Evolutionary conservation across 2,888 invertebrate genomes (phyloP), one percentile per base, ranked within the genome.

Genomic region (Caenorhabditis wallacei): DNA sequence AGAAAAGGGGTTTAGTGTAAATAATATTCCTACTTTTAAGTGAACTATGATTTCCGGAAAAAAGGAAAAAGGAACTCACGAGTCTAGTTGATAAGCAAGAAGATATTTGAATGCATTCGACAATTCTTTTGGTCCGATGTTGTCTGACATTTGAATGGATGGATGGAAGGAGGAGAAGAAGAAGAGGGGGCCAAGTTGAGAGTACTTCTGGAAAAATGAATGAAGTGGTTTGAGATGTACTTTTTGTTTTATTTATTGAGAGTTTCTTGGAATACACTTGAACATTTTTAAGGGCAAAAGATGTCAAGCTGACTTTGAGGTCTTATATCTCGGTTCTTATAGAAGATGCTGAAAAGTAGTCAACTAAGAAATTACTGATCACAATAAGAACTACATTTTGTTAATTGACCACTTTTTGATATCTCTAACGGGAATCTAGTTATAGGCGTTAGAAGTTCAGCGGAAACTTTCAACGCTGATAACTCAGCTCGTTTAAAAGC

Each of bases 91-190:
- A 57, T 63, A 70, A 24, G 74, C 69, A 11, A 81, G 66, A n/a
- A 75, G 54, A 74, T 75, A 70, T 54, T 70, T 69, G 70, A 81
- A 81, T 20, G 81, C 81, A 61, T 68, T 59, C 63, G 75, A 75
- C 51, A 81, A 22, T 40, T 81, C 81, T 30, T 75, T 74, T 2
- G 75, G 63, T 30, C 75, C 61, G 11, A 81, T 20, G 53, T 75
- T 54, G 64, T 81, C 81, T 43, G 81, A 81, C 81, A 81, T 81
- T 61, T 18, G 46, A 48, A 48, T 48, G 18, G 46, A 48, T 13
- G n/a, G 40, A 13, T 40, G 40, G 46, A 48, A 18, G 68, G 24
- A 54, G 26, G 2, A 1, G 53, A 54, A 54, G 11, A 46, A 16
- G 46, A 30, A 54, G 30, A 54, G 46, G 64, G 64, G 74, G 56